A percentile compares a stretch with the other conserved stretches of the same genome.
These are phyloP conservation scores for Tachina lurida DNA, from an alignment of 2,888 invertebrate genomes.

Conservation along the genomic window DNA sequence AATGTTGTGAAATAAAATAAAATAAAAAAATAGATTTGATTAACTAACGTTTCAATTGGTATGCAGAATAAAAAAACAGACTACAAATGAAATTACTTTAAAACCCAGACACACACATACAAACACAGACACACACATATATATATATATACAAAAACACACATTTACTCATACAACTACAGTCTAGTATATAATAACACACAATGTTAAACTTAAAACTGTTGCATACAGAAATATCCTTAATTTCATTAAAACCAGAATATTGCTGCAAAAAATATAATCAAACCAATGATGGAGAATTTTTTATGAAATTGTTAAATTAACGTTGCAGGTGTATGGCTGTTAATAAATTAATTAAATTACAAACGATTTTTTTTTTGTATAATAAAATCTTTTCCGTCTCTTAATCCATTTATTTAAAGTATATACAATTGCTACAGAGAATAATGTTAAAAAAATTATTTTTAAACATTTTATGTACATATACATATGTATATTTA, in stretches of 20 bases:
- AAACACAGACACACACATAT: not conserved
- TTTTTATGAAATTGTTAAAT: slow-evolving; percentile 38
- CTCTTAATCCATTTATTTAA: not conserved
- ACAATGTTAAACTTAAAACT: not conserved
- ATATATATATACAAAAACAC: not conserved
- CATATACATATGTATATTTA: not conserved
- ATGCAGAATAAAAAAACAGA: slow-evolving; percentile 19
- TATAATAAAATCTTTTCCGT: not conserved
- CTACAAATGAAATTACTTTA: slow-evolving; percentile 27
- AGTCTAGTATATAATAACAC: too few species aligned
- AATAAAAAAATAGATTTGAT: slow-evolving; percentile 7
- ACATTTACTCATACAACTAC: not conserved
- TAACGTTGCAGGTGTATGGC: slow-evolving; percentile 12
- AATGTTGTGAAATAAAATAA: slow-evolving; percentile 8
- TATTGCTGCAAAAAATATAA: slow-evolving; percentile 9
- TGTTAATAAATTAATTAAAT: slow-evolving; percentile 31
- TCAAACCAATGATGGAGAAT: not conserved
- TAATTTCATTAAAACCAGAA: slow-evolving; percentile 36
- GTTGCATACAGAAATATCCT: slow-evolving; percentile 5
- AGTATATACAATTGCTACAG: not conserved
- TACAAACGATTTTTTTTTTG: not conserved
- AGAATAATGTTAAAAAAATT: not conserved
- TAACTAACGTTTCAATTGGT: slow-evolving; percentile 22
- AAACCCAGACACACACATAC: not conserved
- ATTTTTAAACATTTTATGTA: not conserved